Base-by-base conservation (phyloP, 2,888 invertebrate species). In the Caenorhabditis sp. region DNA sequence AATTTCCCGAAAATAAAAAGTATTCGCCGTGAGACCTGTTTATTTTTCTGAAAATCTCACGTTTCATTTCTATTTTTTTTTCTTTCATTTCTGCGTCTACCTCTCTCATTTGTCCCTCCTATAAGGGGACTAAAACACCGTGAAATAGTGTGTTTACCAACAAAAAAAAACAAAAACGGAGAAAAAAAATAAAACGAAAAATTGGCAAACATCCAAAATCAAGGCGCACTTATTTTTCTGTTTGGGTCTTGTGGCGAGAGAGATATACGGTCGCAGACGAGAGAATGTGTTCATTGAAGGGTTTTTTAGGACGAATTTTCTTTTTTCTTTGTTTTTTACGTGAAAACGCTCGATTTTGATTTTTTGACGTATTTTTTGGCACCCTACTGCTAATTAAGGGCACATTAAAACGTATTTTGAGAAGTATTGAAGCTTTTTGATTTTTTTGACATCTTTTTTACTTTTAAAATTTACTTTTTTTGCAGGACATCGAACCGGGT, bases 401-500 rank as follows among this genome's bases (percentile, higher is more conserved):
- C n/a, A n/a, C 12, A 43, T 10, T 43, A 31, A 31, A 31, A 31
- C n/a, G n/a, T n/a, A n/a, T n/a, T n/a, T n/a, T n/a, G n/a, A n/a
- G n/a, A n/a, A n/a, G n/a, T n/a, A n/a, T n/a, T n/a, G n/a, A n/a
- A n/a, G n/a, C n/a, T n/a, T n/a, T n/a, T n/a, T n/a, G n/a, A n/a
- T 43, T 51, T 51, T 3, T 37, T 58, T 36, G 26, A 8, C 1
- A 6, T 4, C 26, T 58, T 58, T 36, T 17, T 5, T 26, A 17
- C 10, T n/a, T n/a, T n/a, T n/a, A 23, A 23, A 51, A 31, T 6
- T 31, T 6, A 21, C 4, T n/a, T 21, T 17, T 51, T 55, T 55
- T 55, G 4, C 55, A 55, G 55, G 55, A 21, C 24, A 24, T 55
- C 55, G 55, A 55, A 58, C 57, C 19, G 57, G 57, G 57, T 58